Percentiles rank a stretch among this genome's conserved stretches.
phyloP scores from a whole-genome alignment of 1,140 invertebrate genomes.

The Aphelinus atriplicis region DNA sequence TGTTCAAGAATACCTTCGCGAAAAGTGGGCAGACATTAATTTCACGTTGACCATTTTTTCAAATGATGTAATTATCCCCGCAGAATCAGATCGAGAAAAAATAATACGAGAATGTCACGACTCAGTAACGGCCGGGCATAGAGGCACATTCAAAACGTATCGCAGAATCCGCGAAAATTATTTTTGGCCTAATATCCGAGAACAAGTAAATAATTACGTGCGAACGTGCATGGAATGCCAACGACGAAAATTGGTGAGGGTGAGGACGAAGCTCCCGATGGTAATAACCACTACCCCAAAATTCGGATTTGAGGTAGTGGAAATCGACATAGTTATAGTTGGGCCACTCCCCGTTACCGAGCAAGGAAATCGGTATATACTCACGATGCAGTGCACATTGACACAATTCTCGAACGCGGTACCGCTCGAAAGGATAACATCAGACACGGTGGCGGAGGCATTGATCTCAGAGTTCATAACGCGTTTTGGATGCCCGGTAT shows the following conservation, averaged over 20 bases:
- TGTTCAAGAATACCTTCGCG: too few species aligned
- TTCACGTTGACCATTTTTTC: slow-evolving; percentile 39
- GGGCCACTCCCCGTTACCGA: not conserved
- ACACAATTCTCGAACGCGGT: slow-evolving; percentile 7
- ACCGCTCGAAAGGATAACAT: slow-evolving; percentile 1
- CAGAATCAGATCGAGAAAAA: slow-evolving; percentile 46
- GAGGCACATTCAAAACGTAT: not conserved
- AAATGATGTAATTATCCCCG: slow-evolving; percentile 26
- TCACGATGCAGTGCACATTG: not conserved
- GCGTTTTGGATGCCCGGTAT: not conserved
- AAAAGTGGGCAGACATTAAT: too few species aligned
- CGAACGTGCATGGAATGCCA: not conserved
- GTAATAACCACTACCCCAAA: not conserved
- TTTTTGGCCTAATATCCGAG: not conserved
- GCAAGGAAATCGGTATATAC: not conserved
- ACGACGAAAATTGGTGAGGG: not conserved
- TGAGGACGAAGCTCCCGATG: not conserved
- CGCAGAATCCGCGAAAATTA: not conserved
- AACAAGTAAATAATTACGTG: not conserved
- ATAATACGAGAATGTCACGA: not conserved
- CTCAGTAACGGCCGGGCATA: not conserved
- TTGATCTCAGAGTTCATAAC: slow-evolving; percentile 37
- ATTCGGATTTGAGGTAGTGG: slow-evolving; percentile 5
- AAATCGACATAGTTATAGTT: slow-evolving; percentile 25
- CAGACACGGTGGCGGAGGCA: slow-evolving; percentile 12